Evolutionary conservation across 1,140 invertebrate species (phyloP).

Genomic region (Euura lappo): DNA sequence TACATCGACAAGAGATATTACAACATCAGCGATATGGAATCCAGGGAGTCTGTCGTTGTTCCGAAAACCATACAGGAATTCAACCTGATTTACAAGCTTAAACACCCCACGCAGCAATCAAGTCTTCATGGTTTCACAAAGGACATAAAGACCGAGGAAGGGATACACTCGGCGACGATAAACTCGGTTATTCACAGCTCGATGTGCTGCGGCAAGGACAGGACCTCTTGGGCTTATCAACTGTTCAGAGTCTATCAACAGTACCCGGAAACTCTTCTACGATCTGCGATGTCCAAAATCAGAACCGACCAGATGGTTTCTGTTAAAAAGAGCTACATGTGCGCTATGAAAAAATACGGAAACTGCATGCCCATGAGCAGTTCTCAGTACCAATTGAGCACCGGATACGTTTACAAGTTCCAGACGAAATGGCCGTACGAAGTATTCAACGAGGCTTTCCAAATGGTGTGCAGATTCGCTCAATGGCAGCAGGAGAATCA

Average conservation of each 20-base stretch:
- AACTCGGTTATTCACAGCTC: slow-evolving; percentile 67
- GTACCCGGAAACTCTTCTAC: slow-evolving; percentile 68
- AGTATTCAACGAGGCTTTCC: slow-evolving; percentile 53
- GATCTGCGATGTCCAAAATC: slow-evolving; percentile 65
- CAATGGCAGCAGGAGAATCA: slow-evolving; percentile 35
- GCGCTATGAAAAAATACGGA: slow-evolving; percentile 46
- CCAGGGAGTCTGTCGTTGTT: slow-evolving; percentile 39
- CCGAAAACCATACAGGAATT: slow-evolving; percentile 60
- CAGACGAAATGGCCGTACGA: slow-evolving; percentile 61
- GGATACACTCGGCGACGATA: slow-evolving; percentile 55
- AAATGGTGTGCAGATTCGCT: slow-evolving; percentile 42
- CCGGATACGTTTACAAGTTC: slow-evolving; percentile 58
- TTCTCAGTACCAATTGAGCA: slow-evolving; percentile 63
- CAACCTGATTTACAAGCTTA: slow-evolving; percentile 47
- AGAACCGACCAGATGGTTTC: slow-evolving; percentile 65
- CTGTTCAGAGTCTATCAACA: slow-evolving; percentile 76
- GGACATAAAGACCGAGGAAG: slow-evolving; percentile 44
- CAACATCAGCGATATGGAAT: slow-evolving; percentile 49
- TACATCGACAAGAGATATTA: slow-evolving; percentile 56
- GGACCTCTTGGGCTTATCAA: slow-evolving; percentile 68
- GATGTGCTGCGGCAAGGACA: slow-evolving; percentile 67
- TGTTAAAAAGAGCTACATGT: slow-evolving; percentile 56
- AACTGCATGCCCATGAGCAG: slow-evolving; percentile 63
- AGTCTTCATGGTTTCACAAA: slow-evolving; percentile 37
- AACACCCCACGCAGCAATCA: slow-evolving; percentile 42